phyloP scores from a whole-genome alignment of 2,113 vertebrate genomes.

The Hypomesus transpacificus region DNA sequence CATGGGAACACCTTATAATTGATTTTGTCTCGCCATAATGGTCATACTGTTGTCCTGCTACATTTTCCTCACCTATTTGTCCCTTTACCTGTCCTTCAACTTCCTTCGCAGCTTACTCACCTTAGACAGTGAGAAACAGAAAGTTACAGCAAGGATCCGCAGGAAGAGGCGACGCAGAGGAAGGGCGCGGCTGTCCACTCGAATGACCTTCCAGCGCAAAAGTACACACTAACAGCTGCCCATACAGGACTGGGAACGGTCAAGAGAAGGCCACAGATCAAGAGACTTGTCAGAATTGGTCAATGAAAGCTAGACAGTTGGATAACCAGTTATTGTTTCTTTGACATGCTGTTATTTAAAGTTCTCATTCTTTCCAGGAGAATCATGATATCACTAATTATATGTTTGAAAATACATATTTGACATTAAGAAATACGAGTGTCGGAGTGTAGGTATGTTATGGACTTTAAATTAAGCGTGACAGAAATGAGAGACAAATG shows the following conservation, averaged over 20 bases:
- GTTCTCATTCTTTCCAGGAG: no score
- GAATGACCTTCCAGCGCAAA: constrained; percentile 39
- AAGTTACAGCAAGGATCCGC: constrained; percentile 36
- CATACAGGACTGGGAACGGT: background rate
- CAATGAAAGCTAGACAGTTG: no score
- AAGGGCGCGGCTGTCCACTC: constrained; percentile 41
- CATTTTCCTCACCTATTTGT: constrained; percentile 49
- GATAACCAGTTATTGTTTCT: no score
- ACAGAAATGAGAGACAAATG: no score
- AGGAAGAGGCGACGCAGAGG: constrained; percentile 47
- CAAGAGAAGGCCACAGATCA: background rate
- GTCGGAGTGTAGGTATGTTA: no score
- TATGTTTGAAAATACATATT: no score
- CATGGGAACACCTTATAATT: background rate
- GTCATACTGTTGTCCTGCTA: constrained; percentile 49
- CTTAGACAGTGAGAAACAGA: constrained; percentile 49
- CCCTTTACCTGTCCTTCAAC: constrained; percentile 53
- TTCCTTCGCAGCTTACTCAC: constrained; percentile 44
- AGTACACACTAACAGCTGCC: constrained; percentile 29
- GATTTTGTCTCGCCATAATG: constrained; percentile 20
- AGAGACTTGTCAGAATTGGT: no score
- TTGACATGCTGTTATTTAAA: no score
- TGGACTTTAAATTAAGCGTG: no score
- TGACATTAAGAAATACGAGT: no score
- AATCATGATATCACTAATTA: no score